phyloP scores from a whole-genome alignment of 2,113 vertebrate genomes.

The Nesoenas mayeri region DNA sequence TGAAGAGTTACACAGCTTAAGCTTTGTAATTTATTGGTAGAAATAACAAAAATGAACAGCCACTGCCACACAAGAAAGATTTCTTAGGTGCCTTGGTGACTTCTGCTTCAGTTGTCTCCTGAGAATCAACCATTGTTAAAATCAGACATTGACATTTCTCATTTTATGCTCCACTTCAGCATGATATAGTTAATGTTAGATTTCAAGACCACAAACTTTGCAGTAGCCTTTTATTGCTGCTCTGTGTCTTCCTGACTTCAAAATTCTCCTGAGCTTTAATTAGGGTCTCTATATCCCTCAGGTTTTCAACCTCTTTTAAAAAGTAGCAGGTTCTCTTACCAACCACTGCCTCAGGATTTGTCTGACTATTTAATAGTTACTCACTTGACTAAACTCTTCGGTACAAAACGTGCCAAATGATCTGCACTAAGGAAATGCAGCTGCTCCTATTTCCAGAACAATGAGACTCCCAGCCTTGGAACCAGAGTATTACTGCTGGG shows the following conservation, averaged over 20 bases:
- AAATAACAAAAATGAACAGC: background rate
- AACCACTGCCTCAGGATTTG: background rate
- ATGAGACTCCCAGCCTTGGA: background rate
- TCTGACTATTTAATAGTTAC: background rate
- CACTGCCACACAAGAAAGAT: background rate
- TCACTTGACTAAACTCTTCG: background rate
- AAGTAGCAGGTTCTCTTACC: conserved; percentile 2
- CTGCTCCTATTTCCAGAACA: background rate
- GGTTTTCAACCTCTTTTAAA: background rate
- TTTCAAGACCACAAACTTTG: conserved; percentile 27
- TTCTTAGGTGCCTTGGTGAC: background rate
- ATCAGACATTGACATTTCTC: conserved; percentile 25
- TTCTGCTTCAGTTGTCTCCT: background rate
- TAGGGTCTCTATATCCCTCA: conserved; percentile 13
- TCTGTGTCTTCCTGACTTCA: conserved; percentile 1
- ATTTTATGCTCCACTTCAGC: conserved; percentile 37
- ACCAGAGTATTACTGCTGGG: background rate
- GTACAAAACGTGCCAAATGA: background rate
- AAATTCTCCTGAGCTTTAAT: conserved; percentile 59
- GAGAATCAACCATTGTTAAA: conserved; percentile 16
- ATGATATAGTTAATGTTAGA: background rate
- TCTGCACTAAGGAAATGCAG: background rate
- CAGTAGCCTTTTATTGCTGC: background rate
- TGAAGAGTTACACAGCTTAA: background rate
- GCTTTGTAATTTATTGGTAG: background rate